A percentile compares a stretch with the other conserved stretches of the same genome.
phyloP scores from a whole-genome alignment of 2,888 invertebrate species.

The Ashinkailepas kermadecensis region DNA sequence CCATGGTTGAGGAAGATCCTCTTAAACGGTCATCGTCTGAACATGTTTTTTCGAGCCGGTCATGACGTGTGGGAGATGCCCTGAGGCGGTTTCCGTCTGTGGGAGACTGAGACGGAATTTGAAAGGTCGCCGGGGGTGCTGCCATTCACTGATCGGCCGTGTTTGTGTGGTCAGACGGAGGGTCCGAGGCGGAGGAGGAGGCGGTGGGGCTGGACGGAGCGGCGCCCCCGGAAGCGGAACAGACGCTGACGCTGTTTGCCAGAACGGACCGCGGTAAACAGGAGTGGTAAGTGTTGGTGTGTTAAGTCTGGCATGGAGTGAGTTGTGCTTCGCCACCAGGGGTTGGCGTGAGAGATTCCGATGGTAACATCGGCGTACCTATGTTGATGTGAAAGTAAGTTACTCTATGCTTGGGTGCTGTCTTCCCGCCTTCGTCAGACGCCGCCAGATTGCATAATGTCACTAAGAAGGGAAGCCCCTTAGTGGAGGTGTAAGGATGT shows the following conservation, averaged over 20 bases:
- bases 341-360: too few relatives aligned
- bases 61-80: neutral
- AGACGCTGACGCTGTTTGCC: slow-evolving; percentile 56
- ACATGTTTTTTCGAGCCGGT: neutral
- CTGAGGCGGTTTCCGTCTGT: neutral
- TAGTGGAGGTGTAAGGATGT: too few relatives aligned
- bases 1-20: neutral
- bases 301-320: neutral
- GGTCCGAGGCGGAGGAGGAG: neutral
- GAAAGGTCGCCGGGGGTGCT: neutral
- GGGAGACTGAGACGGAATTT: neutral
- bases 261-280: slow-evolving; percentile 84
- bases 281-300: slow-evolving; percentile 58
- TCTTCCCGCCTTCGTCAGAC: too few relatives aligned
- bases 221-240: slow-evolving; percentile 29
- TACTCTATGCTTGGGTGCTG: neutral
- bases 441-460: too few relatives aligned
- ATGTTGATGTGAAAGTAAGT: too few relatives aligned
- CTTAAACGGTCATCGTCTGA: neutral
- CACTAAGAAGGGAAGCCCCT: too few relatives aligned
- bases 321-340: too few relatives aligned
- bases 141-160: neutral
- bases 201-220: neutral
- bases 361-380: too few relatives aligned
- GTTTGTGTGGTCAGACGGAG: neutral